These are phyloP conservation scores for Scaptomyza graminum DNA, from an alignment of 1,140 invertebrate genomes.

Conservation along the genomic window DNA sequence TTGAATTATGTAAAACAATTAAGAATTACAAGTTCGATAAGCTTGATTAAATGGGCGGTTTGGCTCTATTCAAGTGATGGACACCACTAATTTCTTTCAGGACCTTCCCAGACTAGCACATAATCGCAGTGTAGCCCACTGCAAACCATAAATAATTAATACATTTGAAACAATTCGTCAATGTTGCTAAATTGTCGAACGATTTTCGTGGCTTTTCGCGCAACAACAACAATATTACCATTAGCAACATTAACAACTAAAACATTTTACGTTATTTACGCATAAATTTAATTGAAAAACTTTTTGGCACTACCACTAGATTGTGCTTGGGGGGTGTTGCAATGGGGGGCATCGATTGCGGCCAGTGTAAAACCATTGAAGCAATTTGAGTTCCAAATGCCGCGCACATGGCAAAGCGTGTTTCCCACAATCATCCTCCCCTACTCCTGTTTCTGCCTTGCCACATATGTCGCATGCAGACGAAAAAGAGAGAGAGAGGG, in stretches of 20 bases:
- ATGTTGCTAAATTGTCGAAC: slow-evolving; percentile 48
- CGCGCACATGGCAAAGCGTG: slow-evolving; percentile 10
- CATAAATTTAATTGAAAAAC: slow-evolving; percentile 70
- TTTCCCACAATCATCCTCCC: not conserved
- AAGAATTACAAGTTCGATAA: too few relatives aligned
- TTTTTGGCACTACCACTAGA: slow-evolving; percentile 39
- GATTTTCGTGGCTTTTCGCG: slow-evolving; percentile 49
- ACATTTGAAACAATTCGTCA: slow-evolving; percentile 40
- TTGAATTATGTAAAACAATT: too few relatives aligned
- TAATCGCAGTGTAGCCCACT: not conserved
- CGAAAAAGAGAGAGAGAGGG: not conserved
- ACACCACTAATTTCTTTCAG: slow-evolving; percentile 8
- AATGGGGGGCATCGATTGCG: slow-evolving; percentile 44
- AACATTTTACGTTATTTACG: slow-evolving; percentile 50
- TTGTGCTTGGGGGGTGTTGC: slow-evolving; percentile 14
- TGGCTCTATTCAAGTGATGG: too few relatives aligned
- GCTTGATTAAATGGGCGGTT: too few relatives aligned
- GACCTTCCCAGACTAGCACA: not conserved
- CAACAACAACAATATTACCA: not conserved
- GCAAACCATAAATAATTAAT: slow-evolving; percentile 46
- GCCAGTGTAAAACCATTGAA: slow-evolving; percentile 43
- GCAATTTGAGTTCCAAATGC: slow-evolving; percentile 50
- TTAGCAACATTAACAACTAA: slow-evolving; percentile 12
- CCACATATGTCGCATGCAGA: slow-evolving; percentile 51
- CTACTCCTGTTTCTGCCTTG: not conserved